Conservation (phyloP, 2,888 invertebrate genomes). For the Prenolepis imparis region DNA sequence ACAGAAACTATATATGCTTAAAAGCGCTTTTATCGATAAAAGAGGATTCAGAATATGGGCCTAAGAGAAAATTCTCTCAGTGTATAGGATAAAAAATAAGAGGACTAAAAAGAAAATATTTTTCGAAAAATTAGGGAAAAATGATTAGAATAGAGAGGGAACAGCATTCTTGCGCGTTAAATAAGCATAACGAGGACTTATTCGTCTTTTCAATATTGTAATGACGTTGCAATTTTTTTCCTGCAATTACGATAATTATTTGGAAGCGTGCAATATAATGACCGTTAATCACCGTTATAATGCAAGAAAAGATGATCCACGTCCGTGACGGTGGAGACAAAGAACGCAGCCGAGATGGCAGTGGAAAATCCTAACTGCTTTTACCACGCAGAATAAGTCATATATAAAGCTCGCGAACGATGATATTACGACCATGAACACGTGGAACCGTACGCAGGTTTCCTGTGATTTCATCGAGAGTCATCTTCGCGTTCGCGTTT, state of each 20-base stretch:
- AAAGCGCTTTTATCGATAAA: too few species aligned
- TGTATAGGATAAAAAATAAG: background rate
- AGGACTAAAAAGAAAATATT: background rate
- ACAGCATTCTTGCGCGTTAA: background rate
- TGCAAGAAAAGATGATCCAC: slow-evolving; percentile 25
- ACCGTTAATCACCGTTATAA: slow-evolving; percentile 19
- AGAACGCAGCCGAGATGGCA: slow-evolving; percentile 9
- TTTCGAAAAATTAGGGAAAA: background rate
- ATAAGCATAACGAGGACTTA: background rate
- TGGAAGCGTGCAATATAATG: slow-evolving; percentile 22
- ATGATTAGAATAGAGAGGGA: background rate
- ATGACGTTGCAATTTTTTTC: background rate
- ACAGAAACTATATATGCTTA: too few species aligned
- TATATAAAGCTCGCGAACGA: slow-evolving; percentile 53
- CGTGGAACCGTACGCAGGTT: slow-evolving; percentile 58
- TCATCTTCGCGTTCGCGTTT: slow-evolving; percentile 30
- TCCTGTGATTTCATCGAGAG: slow-evolving; percentile 73
- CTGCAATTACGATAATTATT: background rate
- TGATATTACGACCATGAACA: slow-evolving; percentile 68
- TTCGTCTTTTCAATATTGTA: background rate
- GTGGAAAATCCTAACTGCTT: slow-evolving; percentile 72
- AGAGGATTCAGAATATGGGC: too few species aligned
- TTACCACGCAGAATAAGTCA: slow-evolving; percentile 67
- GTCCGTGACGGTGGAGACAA: slow-evolving; percentile 16
- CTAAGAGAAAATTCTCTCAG: too few species aligned